Percentiles rank a stretch among this genome's conserved stretches.
These are phyloP conservation scores for Diarsia dahlii DNA, from an alignment of 2,888 invertebrate species.

Conservation along the genomic window DNA sequence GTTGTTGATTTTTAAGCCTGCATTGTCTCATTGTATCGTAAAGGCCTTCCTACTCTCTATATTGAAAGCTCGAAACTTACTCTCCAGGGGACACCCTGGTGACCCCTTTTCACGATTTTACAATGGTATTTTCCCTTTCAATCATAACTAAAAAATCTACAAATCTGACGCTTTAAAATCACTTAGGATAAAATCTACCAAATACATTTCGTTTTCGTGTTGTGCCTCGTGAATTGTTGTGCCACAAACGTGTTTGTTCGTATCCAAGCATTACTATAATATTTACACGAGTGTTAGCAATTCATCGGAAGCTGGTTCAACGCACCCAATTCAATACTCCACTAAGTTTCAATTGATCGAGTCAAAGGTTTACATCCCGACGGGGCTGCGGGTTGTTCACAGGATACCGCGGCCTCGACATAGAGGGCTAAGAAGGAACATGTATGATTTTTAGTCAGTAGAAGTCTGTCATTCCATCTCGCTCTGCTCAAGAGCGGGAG, in stretches of 20 bases:
- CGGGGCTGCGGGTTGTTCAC: too few relatives aligned
- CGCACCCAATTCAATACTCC: not conserved
- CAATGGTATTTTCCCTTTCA: not conserved
- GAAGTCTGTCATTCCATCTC: too few relatives aligned
- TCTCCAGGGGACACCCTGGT: too few relatives aligned
- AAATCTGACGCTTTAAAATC: not conserved
- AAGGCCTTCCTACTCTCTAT: not conserved
- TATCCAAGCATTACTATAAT: not conserved
- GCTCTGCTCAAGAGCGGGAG: too few relatives aligned
- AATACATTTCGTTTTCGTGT: not conserved
- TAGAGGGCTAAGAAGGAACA: too few relatives aligned
- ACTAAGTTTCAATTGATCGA: not conserved
- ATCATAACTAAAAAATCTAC: not conserved
- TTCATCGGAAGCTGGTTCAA: not conserved
- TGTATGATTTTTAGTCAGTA: too few relatives aligned
- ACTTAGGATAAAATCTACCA: not conserved
- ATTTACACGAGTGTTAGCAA: not conserved
- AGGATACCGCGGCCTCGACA: too few relatives aligned
- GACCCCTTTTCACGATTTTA: not conserved
- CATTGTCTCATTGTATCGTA: not conserved
- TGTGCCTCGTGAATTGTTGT: not conserved
- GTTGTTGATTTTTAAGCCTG: not conserved
- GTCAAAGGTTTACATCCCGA: not conserved
- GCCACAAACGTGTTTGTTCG: too few relatives aligned
- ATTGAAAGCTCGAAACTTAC: not conserved